Percentiles rank a stretch among this genome's conserved stretches.
phyloP scores from a whole-genome alignment of 2,797 vertebrate species.

The Poeciliopsis paucimaculata region DNA sequence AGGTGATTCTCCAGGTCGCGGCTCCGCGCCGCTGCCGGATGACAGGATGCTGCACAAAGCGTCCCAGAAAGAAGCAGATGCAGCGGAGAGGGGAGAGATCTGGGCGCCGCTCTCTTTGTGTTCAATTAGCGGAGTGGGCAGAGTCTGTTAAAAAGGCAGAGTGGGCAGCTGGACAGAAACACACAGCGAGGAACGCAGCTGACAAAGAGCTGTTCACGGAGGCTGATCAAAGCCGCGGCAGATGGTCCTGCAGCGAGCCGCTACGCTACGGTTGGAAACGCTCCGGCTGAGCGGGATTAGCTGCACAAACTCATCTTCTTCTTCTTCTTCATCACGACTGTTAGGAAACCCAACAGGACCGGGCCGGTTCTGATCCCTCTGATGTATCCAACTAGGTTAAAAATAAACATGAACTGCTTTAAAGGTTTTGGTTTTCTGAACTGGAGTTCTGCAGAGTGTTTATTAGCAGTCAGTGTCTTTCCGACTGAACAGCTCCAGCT shows the following conservation, averaged over 20 bases:
- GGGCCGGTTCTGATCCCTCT: background rate
- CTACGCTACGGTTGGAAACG: conserved; percentile 54
- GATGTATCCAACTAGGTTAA: background rate
- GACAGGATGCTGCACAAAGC: conserved; percentile 4
- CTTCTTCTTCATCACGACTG: background rate
- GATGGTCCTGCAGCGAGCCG: conserved; percentile 71
- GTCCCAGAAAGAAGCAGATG: conserved; percentile 50
- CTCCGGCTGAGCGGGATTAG: conserved; percentile 17
- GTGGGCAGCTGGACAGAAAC: conserved; percentile 61
- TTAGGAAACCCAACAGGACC: background rate
- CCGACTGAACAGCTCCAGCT: background rate
- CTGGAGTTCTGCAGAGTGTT: background rate
- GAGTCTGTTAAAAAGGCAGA: conserved; percentile 70
- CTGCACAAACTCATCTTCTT: background rate
- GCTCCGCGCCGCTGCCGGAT: background rate
- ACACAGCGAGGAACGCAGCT: conserved; percentile 43
- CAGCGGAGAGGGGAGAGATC: conserved; percentile 34
- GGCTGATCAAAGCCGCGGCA: conserved; percentile 80
- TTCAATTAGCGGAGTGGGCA: conserved; percentile 73
- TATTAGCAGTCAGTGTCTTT: background rate
- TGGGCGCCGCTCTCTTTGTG: conserved; percentile 62
- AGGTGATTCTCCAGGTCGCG: background rate
- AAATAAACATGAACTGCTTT: background rate
- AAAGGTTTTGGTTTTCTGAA: background rate
- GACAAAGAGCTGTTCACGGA: conserved; percentile 75